Evolutionary conservation across 2,113 vertebrate species (phyloP).

Genomic region (Malurus elegans): DNA sequence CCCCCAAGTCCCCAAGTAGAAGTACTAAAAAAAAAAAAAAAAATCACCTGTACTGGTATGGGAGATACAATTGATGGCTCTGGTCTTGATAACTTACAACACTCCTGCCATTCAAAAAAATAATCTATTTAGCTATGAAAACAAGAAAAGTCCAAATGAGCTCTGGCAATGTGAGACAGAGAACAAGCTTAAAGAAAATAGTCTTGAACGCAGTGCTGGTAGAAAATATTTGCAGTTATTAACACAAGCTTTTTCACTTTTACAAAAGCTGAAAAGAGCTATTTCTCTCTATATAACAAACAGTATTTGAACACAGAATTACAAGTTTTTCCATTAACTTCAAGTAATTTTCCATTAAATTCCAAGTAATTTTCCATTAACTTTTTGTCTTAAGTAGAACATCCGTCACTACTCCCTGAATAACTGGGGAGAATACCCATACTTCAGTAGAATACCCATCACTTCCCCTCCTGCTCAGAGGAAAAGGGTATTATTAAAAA

Average conservation of each 20-base stretch:
- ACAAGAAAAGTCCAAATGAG: neutral
- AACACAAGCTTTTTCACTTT: neutral
- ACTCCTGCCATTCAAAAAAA: neutral
- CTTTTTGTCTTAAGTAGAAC: neutral
- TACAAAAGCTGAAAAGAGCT: neutral
- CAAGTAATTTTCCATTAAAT: neutral
- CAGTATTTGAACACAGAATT: neutral
- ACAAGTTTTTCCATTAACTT: neutral
- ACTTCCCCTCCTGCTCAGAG: neutral
- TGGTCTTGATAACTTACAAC: neutral
- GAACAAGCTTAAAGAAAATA: neutral
- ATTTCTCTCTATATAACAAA: neutral
- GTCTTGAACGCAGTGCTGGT: neutral
- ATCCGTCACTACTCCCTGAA: neutral
- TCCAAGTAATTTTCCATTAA: neutral
- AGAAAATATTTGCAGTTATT: neutral
- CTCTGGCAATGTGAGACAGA: neutral
- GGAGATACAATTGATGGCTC: neutral
- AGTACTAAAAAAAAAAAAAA: neutral
- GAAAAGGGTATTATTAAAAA: neutral
- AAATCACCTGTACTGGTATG: neutral
- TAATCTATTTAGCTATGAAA: neutral
- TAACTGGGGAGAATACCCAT: too few species aligned
- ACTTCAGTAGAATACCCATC: neutral
- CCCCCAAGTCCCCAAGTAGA: neutral